A percentile compares a stretch with the other conserved stretches of the same genome.
Evolutionary conservation across 1,140 invertebrate genomes (phyloP).

Genomic region (Proctacanthus coquilletti): DNA sequence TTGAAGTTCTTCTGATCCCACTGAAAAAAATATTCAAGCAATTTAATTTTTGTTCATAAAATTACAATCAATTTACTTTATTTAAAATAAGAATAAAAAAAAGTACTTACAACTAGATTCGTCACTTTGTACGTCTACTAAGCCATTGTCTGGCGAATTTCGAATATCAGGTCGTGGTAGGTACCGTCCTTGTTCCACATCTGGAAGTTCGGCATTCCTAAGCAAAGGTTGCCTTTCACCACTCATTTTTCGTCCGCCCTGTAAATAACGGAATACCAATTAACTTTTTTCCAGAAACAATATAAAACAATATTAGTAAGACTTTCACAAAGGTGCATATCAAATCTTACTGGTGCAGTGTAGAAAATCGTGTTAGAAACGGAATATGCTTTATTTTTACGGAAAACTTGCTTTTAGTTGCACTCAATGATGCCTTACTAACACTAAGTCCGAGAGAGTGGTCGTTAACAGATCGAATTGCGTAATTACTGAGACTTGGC

Average conservation of each 20-base stretch:
- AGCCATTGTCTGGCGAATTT: constrained; percentile 28
- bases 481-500: too few relatives aligned
- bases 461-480: too few relatives aligned
- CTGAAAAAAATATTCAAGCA: constrained; percentile 1
- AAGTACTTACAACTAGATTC: constrained; percentile 20
- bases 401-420: too few relatives aligned
- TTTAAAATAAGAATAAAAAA: background rate
- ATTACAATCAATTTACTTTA: background rate
- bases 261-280: background rate
- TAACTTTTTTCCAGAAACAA: background rate
- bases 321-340: too few relatives aligned
- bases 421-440: too few relatives aligned
- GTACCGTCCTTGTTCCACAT: constrained; percentile 7
- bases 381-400: too few relatives aligned
- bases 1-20: constrained; percentile 2
- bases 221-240: constrained; percentile 33
- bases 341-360: constrained; percentile 2
- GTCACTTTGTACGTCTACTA: constrained; percentile 27
- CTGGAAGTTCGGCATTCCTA: constrained; percentile 11
- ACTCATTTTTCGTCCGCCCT: constrained; percentile 17
- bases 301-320: background rate
- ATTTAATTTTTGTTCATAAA: background rate
- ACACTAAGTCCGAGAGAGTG: too few relatives aligned
- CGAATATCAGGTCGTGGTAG: constrained; percentile 17
- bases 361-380: constrained; percentile 7